Percentiles rank a stretch among this genome's conserved stretches.
Conservation (phyloP, 2,113 vertebrate genomes). For the Collichthys lucidus region DNA sequence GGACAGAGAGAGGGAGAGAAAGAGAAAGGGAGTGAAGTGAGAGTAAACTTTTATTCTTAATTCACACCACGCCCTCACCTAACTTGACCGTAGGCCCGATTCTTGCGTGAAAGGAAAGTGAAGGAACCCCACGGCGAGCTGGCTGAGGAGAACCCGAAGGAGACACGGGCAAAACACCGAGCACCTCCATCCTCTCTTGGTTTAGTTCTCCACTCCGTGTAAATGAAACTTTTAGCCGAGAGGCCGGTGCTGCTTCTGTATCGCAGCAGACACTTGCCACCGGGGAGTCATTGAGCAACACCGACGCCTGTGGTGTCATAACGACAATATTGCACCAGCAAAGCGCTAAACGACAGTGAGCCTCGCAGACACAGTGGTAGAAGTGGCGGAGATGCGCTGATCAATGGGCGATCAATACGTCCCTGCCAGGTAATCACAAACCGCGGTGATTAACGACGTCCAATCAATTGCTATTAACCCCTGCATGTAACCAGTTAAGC, state of each 20-base stretch:
- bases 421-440: slow-evolving; percentile 81
- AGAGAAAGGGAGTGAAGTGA: slow-evolving; percentile 20
- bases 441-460: slow-evolving; percentile 77
- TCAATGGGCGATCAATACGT: slow-evolving; percentile 77
- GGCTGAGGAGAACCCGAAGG: slow-evolving; percentile 14
- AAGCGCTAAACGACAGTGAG: slow-evolving; percentile 80
- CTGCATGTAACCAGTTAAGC: slow-evolving; percentile 63
- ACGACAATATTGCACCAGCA: slow-evolving; percentile 73
- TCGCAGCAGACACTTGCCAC: slow-evolving; percentile 59
- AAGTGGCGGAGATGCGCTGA: slow-evolving; percentile 59
- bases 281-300: slow-evolving; percentile 67
- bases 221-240: slow-evolving; percentile 55
- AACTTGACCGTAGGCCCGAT: slow-evolving; percentile 28
- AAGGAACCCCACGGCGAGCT: background rate
- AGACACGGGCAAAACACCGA: background rate
- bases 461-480: slow-evolving; percentile 81
- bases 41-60: slow-evolving; percentile 54
- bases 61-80: slow-evolving; percentile 21
- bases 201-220: slow-evolving; percentile 17
- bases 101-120: slow-evolving; percentile 1
- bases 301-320: slow-evolving; percentile 69
- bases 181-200: background rate
- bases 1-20: slow-evolving; percentile 21
- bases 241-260: slow-evolving; percentile 25
- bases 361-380: slow-evolving; percentile 66